These are phyloP conservation scores for Hydropsyche tenuis DNA, from an alignment of 1,140 invertebrate genomes.

Conservation along the genomic window DNA sequence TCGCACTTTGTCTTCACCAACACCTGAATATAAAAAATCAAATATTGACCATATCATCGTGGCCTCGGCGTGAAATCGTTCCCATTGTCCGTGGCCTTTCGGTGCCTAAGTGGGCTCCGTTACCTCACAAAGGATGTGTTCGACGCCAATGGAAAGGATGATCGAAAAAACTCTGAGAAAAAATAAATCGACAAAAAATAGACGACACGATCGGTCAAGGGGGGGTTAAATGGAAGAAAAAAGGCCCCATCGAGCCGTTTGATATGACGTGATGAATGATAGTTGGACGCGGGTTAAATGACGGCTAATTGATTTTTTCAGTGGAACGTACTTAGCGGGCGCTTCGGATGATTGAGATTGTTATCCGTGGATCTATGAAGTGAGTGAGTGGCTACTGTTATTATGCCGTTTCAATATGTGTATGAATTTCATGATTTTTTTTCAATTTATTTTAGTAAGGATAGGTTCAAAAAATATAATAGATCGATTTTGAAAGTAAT, in stretches of 20 bases:
- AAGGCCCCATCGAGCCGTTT: constrained; percentile 28
- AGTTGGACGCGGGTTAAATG: constrained; percentile 47
- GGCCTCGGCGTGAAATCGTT: constrained; percentile 42
- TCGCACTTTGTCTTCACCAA: no score
- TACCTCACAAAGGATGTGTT: constrained; percentile 9
- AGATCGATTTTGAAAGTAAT: no score
- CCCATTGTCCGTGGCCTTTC: constrained; percentile 41
- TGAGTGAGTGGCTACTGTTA: constrained; percentile 7
- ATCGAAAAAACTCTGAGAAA: constrained; percentile 30
- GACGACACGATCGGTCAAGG: not conserved
- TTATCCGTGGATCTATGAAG: constrained; percentile 29
- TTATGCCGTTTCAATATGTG: not conserved
- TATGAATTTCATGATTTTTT: not conserved
- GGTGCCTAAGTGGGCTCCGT: constrained; percentile 32
- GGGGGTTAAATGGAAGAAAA: not conserved
- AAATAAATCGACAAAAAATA: not conserved
- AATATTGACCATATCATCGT: constrained; percentile 50
- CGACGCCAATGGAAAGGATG: constrained; percentile 30
- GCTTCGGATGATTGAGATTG: constrained; percentile 42
- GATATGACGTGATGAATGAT: constrained; percentile 51
- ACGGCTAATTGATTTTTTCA: constrained; percentile 51
- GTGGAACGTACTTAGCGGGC: constrained; percentile 26
- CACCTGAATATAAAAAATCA: constrained; percentile 45
- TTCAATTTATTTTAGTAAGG: no score
- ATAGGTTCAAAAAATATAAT: no score